Evolutionary conservation across 37 sponge, comb jelly and placozoan genomes (phyloP).

Genomic region (Hormiphora californensis): DNA sequence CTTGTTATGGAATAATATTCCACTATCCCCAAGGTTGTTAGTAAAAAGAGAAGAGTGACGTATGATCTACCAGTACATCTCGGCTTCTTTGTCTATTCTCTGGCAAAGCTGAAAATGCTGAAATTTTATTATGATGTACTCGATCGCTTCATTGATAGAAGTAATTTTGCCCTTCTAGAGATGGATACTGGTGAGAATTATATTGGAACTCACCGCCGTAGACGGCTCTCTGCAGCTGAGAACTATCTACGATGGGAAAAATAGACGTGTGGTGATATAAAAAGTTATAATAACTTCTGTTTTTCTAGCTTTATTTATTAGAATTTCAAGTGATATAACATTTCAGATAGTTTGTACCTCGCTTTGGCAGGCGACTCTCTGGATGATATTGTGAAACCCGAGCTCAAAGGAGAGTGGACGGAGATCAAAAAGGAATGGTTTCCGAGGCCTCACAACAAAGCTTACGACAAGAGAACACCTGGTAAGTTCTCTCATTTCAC

Average conservation of each 20-base stretch:
- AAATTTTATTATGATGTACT: background rate
- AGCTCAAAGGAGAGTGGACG: background rate
- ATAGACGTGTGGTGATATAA: no score
- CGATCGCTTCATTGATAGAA: background rate
- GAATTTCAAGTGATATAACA: no score
- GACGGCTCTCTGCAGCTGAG: no score
- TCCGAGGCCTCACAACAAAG: background rate
- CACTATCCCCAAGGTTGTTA: no score
- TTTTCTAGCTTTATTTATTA: no score
- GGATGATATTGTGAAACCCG: background rate
- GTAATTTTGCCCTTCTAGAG: background rate
- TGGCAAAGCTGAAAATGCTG: background rate
- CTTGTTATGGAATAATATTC: no score
- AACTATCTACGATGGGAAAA: no score
- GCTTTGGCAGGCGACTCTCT: background rate
- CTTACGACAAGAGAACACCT: background rate
- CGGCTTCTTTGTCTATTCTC: background rate
- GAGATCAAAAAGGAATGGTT: background rate
- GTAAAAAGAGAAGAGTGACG: background rate
- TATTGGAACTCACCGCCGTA: no score
- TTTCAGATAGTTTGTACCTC: background rate
- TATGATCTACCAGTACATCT: slow-evolving; percentile 9
- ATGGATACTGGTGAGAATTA: slow-evolving; percentile 31
- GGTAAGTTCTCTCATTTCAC: background rate
- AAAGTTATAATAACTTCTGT: no score